Percentiles rank a stretch among this genome's conserved stretches.
Evolutionary conservation across 2,888 invertebrate genomes (phyloP).

Genomic region (Leptopterna dolabrata): DNA sequence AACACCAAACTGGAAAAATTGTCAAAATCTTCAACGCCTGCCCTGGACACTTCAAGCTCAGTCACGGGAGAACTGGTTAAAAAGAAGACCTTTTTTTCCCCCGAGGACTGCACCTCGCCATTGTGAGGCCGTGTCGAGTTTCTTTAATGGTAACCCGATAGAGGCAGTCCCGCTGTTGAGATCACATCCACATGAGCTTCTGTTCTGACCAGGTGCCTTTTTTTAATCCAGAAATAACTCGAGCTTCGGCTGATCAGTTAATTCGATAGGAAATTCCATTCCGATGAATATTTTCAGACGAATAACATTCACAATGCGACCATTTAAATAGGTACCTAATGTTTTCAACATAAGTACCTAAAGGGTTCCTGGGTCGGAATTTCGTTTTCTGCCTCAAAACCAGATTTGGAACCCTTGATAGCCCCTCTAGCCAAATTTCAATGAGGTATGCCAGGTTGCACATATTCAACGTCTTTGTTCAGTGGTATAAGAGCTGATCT

Average conservation of each 20-base stretch:
- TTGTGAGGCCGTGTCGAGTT: conserved; percentile 6
- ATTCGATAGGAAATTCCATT: background rate
- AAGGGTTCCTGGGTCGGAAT: no score
- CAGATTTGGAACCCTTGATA: no score
- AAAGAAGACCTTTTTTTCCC: conserved; percentile 9
- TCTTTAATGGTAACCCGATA: conserved; percentile 2
- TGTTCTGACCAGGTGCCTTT: conserved; percentile 2
- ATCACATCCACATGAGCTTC: conserved; percentile 30
- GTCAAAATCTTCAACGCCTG: background rate
- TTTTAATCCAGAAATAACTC: background rate
- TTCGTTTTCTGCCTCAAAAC: no score
- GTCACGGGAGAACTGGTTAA: background rate
- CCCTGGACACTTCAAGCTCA: conserved; percentile 17
- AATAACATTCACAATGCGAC: no score
- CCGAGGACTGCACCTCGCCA: conserved; percentile 20
- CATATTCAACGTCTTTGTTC: no score
- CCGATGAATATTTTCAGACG: background rate
- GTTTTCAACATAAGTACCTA: no score
- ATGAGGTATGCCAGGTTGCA: no score
- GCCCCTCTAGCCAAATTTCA: no score
- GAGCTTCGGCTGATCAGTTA: background rate
- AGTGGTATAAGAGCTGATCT: no score
- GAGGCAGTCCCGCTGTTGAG: background rate
- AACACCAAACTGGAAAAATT: background rate
- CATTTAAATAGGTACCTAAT: no score